phyloP scores from a whole-genome alignment of 2,113 vertebrate species.

The Python bivittatus region DNA sequence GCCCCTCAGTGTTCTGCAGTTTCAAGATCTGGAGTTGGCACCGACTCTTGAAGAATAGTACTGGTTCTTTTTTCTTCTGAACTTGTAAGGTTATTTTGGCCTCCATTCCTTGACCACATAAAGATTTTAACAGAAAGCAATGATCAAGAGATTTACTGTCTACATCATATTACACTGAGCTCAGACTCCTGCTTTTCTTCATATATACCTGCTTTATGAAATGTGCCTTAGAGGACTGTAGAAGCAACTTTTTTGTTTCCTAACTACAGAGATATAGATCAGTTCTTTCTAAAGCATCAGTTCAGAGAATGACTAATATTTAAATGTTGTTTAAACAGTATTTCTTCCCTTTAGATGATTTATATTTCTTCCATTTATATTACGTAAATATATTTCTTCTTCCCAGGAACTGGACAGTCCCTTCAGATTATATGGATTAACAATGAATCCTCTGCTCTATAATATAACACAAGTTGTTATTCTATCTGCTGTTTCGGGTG shows the following conservation, averaged over 20 bases:
- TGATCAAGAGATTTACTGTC: background rate
- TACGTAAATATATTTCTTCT: slow-evolving; percentile 10
- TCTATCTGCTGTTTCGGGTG: slow-evolving; percentile 95
- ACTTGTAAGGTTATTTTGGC: background rate
- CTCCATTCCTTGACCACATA: background rate
- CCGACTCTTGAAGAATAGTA: background rate
- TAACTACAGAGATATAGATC: background rate
- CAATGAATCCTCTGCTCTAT: slow-evolving; percentile 98
- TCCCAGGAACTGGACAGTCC: slow-evolving; percentile 92
- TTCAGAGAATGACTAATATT: background rate
- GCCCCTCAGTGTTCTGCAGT: background rate
- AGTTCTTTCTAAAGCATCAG: background rate
- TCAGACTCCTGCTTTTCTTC: no score
- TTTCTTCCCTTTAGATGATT: background rate
- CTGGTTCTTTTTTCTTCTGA: background rate
- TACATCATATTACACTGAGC: no score
- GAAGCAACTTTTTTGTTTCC: background rate
- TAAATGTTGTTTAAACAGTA: no score
- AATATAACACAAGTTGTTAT: slow-evolving; percentile 99
- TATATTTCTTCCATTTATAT: background rate
- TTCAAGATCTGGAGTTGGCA: background rate
- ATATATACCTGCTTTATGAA: no score
- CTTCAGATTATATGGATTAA: slow-evolving; percentile 93
- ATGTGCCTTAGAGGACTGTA: no score
- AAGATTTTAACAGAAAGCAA: background rate